Conservation (phyloP, 2,888 invertebrate species). For the Andrena trimmerana region DNA sequence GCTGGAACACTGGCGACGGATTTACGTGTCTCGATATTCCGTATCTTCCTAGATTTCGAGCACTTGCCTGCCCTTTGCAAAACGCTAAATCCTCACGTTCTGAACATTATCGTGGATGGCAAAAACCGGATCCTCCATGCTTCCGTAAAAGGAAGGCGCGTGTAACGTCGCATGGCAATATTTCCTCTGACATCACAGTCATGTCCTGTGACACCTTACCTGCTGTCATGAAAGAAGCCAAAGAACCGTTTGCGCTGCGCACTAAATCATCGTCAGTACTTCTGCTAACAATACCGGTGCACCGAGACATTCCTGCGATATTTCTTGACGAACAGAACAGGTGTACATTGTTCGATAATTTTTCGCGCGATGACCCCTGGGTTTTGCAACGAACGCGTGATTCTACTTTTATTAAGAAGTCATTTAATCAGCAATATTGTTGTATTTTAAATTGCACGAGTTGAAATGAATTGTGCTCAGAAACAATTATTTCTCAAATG, state of each 20-base stretch:
- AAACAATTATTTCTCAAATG: too few species aligned
- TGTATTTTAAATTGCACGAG: too few species aligned
- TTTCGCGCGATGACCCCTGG: slow-evolving; percentile 18
- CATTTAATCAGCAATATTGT: too few species aligned
- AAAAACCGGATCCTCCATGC: slow-evolving; percentile 31
- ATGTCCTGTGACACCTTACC: slow-evolving; percentile 23
- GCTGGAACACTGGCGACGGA: background rate
- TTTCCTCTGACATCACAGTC: slow-evolving; percentile 41
- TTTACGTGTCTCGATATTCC: background rate
- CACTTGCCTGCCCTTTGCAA: background rate
- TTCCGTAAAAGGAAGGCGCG: slow-evolving; percentile 29
- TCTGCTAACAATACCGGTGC: background rate
- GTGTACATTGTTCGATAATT: background rate
- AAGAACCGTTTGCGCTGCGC: background rate
- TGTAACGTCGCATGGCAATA: slow-evolving; percentile 12
- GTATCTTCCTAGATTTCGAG: background rate
- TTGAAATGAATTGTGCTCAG: too few species aligned
- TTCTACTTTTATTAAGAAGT: background rate
- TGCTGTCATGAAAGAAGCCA: slow-evolving; percentile 18
- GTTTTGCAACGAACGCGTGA: background rate
- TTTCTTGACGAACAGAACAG: background rate
- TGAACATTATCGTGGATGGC: slow-evolving; percentile 7
- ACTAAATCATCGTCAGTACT: background rate
- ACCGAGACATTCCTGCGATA: background rate
- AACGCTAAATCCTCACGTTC: slow-evolving; percentile 16